Evolutionary conservation across 2,113 vertebrate species (phyloP).

Genomic region (Hemibates koningsi): DNA sequence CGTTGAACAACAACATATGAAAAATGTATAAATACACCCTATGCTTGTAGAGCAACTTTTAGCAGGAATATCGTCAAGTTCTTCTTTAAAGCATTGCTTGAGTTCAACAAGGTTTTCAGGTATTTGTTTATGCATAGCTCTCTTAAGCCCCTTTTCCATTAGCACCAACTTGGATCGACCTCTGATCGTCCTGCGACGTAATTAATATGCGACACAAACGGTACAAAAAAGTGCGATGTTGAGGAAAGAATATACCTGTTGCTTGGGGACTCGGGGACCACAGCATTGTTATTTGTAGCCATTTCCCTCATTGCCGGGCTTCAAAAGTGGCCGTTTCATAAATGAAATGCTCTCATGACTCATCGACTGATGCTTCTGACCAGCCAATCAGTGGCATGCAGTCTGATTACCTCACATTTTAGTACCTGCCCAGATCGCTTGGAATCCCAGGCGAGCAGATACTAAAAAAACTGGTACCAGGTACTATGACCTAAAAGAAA

Average conservation of each 20-base stretch:
- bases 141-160: neutral
- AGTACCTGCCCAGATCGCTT: neutral
- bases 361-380: neutral
- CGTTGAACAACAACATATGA: neutral
- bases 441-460: neutral
- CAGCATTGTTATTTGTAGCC: neutral
- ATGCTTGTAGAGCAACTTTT: neutral
- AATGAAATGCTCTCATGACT: neutral
- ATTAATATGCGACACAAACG: neutral
- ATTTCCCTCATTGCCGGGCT: neutral
- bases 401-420: neutral
- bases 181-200: neutral
- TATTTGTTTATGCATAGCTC: neutral
- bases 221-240: neutral
- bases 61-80: rapidly evolving
- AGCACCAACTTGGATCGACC: neutral
- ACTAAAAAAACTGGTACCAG: neutral
- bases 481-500: neutral
- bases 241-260: neutral
- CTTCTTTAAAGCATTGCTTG: neutral
- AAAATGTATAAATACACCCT: neutral
- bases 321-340: neutral
- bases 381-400: neutral
- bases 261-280: neutral
- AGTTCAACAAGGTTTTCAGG: neutral